These are phyloP conservation scores for Parambassis ranga DNA, from an alignment of 2,797 vertebrate species.

Conservation along the genomic window DNA sequence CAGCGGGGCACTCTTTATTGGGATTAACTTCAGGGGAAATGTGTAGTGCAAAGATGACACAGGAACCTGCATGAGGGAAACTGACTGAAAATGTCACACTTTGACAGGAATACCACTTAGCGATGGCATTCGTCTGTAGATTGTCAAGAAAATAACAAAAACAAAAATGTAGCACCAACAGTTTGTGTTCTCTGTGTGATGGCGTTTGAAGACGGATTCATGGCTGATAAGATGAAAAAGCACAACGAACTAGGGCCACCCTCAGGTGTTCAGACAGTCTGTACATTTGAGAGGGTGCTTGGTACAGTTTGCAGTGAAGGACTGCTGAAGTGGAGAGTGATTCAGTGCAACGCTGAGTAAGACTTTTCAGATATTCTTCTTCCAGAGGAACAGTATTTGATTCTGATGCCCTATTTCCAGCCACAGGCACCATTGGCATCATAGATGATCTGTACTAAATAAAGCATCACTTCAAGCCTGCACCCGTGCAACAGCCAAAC, in stretches of 20 bases:
- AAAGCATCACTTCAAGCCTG: slow-evolving; percentile 53
- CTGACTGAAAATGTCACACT: slow-evolving; percentile 64
- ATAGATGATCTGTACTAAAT: slow-evolving; percentile 60
- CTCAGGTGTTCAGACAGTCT: slow-evolving; percentile 17
- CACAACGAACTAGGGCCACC: slow-evolving; percentile 29
- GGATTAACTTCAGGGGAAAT: slow-evolving; percentile 44
- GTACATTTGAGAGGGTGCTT: slow-evolving; percentile 74
- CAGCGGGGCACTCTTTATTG: slow-evolving; percentile 33
- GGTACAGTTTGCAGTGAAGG: slow-evolving; percentile 81
- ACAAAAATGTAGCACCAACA: slow-evolving; percentile 88
- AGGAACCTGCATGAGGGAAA: slow-evolving; percentile 73
- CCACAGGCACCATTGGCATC: slow-evolving; percentile 74
- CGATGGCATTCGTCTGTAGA: slow-evolving; percentile 86
- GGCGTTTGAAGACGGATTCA: slow-evolving; percentile 51
- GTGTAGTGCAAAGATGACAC: slow-evolving; percentile 82
- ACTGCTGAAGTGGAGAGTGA: slow-evolving; percentile 60
- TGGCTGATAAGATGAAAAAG: slow-evolving; percentile 31
- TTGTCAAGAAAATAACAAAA: slow-evolving; percentile 83
- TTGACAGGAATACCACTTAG: slow-evolving; percentile 61
- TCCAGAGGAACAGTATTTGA: slow-evolving; percentile 53
- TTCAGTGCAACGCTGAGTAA: slow-evolving; percentile 74
- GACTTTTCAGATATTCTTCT: slow-evolving; percentile 67
- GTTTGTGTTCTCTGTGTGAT: slow-evolving; percentile 59
- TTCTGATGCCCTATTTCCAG: slow-evolving; percentile 47
- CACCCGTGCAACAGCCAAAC: slow-evolving; percentile 57